A percentile compares a stretch with the other conserved stretches of the same genome.
Conservation (phyloP, 2,888 invertebrate genomes). For the Sarcophaga variegata region DNA sequence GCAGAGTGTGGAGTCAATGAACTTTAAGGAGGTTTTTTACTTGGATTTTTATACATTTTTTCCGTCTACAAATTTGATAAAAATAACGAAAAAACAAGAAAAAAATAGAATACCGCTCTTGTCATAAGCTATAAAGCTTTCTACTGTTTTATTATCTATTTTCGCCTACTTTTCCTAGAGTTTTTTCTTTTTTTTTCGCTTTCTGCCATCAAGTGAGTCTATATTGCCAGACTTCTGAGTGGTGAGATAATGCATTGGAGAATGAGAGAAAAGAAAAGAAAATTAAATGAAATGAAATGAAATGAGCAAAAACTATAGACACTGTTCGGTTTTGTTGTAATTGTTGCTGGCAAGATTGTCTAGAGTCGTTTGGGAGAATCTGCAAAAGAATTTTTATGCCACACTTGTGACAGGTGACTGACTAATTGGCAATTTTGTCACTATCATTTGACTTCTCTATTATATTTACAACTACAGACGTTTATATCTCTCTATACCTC, state of each 20-base stretch:
- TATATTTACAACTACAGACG: slow-evolving; percentile 22
- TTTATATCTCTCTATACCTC: not conserved
- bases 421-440: slow-evolving; percentile 69
- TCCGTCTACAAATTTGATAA: not conserved
- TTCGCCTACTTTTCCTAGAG: not conserved
- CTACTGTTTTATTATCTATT: too few species aligned
- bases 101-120: too few species aligned
- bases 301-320: not conserved
- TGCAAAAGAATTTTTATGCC: slow-evolving; percentile 41
- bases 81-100: not conserved
- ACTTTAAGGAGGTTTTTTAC: slow-evolving; percentile 19
- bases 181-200: not conserved
- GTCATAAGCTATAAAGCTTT: too few species aligned
- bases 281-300: not conserved
- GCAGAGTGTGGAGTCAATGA: slow-evolving; percentile 45
- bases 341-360: slow-evolving; percentile 41
- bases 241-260: slow-evolving; percentile 11
- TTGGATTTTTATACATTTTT: slow-evolving; percentile 40
- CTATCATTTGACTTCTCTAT: slow-evolving; percentile 64
- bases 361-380: slow-evolving; percentile 32
- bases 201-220: not conserved
- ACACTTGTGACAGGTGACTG: slow-evolving; percentile 68
- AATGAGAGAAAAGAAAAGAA: not conserved
- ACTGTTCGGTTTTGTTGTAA: not conserved
- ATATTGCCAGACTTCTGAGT: not conserved